phyloP scores from a whole-genome alignment of 2,888 invertebrate species.

The Cordilura impudica region DNA sequence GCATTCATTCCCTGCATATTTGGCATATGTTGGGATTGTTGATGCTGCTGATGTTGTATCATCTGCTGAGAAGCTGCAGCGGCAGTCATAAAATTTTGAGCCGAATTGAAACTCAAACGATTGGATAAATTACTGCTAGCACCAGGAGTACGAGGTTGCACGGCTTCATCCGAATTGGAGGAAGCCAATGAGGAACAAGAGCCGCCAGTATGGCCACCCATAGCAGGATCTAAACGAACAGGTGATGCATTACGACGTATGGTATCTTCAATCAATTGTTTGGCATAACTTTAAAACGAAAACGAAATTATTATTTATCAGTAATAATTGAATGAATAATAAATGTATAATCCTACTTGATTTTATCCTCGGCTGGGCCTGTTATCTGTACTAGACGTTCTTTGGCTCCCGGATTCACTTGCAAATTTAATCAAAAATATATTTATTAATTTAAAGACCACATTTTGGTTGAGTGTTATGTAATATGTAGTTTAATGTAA shows the following conservation, averaged over 20 bases:
- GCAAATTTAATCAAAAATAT: background rate
- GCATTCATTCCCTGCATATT: constrained; percentile 64
- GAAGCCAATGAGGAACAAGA: constrained; percentile 90
- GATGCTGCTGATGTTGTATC: constrained; percentile 61
- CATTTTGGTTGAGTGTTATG: background rate
- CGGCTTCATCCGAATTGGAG: constrained; percentile 81
- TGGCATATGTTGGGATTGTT: constrained; percentile 64
- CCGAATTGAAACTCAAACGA: constrained; percentile 75
- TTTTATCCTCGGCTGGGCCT: constrained; percentile 94
- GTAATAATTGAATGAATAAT: background rate
- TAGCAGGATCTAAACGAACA: constrained; percentile 83
- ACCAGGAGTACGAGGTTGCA: constrained; percentile 72
- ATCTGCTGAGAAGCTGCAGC: constrained; percentile 71
- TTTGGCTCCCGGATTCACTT: constrained; percentile 95
- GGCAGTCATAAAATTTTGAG: constrained; percentile 76
- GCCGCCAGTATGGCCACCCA: constrained; percentile 77
- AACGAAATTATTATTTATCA: background rate
- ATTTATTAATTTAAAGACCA: background rate
- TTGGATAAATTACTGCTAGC: constrained; percentile 71
- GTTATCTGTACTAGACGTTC: constrained; percentile 97
- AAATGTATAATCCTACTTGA: constrained; percentile 84
- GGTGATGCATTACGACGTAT: constrained; percentile 97
- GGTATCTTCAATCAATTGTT: constrained; percentile 95
- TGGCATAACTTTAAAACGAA: constrained; percentile 85
- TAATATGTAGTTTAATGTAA: background rate